Evolutionary conservation across 2,888 invertebrate species (phyloP), one percentile per base, ranked within the genome.

Genomic region (Sinelater perroti): DNA sequence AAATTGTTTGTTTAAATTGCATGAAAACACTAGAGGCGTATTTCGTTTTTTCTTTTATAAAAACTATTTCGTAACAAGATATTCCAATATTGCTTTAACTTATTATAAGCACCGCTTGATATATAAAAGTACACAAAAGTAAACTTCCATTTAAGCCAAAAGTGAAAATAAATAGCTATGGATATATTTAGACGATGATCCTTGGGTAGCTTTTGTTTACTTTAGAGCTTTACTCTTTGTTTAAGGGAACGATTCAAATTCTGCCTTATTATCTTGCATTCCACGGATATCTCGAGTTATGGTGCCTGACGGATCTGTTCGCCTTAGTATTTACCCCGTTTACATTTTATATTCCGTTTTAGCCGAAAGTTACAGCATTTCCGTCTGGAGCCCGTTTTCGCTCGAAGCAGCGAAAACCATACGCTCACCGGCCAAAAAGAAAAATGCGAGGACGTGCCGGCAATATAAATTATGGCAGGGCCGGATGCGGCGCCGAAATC

Each of bases 361-460:
- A n/a, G 7, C n/a, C 5, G 24, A 11, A 40, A 24, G 24, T 40
- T 21, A 26, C 20, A 10, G 6, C 13, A 21, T 38, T 7, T 5
- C 10, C 5, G n/a, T 28, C 40, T 24, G 10, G 18, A 40, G 24
- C 40, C 26, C 26, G 24, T 40, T 40, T 40, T 42, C 24, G 21
- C 21, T 33, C 14, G 18, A 8, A 28, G 14, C 8, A 40, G 8
- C 14, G 28, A 38, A 52, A 52, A 52, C 31, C 40, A 40, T 52
- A 52, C 44, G 52, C 52, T 42, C 44, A 44, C 44, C 44, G 14
- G 52, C 16, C 44, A 42, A 42, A 52, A 52, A 51, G 51, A 51
- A 51, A 51, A 52, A 52, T 52, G 44, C 31, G 24, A 16, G 33
- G 33, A 38, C 52, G 52, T 52, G 52, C 44, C 31, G 42, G 33